phyloP scores from a whole-genome alignment of 2,797 vertebrate genomes.

The Mallotus villosus region DNA sequence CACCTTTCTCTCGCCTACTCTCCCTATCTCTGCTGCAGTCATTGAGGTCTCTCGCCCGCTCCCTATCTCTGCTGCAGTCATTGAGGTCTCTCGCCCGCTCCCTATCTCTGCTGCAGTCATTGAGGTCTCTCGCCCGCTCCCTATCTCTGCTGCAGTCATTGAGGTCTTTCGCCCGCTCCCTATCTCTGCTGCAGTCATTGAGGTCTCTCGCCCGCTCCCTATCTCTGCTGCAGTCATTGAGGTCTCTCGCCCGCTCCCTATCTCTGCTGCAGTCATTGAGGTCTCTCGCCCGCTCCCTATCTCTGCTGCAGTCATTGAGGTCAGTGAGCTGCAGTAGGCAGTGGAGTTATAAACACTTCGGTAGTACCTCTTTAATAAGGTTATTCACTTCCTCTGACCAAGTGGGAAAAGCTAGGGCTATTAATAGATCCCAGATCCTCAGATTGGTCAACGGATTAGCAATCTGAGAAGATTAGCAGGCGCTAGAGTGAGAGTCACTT shows the following conservation, averaged over 20 bases:
- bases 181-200: too few relatives aligned
- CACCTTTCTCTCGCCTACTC: neutral
- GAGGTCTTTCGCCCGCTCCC: neutral
- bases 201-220: neutral
- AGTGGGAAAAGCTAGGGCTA: slow-evolving; percentile 50
- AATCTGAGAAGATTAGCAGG: slow-evolving; percentile 38
- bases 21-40: too few relatives aligned
- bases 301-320: neutral
- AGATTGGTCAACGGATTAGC: slow-evolving; percentile 60
- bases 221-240: too few relatives aligned
- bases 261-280: too few relatives aligned
- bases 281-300: neutral
- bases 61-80: too few relatives aligned
- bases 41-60: neutral
- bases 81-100: neutral
- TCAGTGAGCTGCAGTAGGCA: neutral
- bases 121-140: neutral
- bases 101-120: too few relatives aligned
- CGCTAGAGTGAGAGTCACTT: slow-evolving; percentile 4
- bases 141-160: too few relatives aligned
- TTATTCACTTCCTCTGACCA: slow-evolving; percentile 47
- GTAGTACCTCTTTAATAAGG: slow-evolving; percentile 47
- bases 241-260: neutral
- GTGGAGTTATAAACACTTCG: neutral
- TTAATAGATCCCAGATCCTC: slow-evolving; percentile 65